Conservation (phyloP, 2,797 vertebrate species). For the Antrozous pallidus region DNA sequence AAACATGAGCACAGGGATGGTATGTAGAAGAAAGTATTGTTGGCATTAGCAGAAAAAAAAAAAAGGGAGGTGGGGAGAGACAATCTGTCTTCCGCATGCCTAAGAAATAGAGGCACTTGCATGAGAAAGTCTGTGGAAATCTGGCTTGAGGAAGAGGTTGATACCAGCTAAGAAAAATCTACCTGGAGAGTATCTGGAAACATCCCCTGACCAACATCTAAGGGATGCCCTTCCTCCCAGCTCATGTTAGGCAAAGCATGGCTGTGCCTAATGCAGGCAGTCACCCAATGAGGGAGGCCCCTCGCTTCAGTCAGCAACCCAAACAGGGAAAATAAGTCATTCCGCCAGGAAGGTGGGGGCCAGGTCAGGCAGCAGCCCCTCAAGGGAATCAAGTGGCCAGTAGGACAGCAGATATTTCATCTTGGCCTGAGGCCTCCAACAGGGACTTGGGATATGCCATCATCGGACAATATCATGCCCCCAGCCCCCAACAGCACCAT, state of each 20-base stretch:
- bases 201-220: neutral
- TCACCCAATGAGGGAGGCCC: neutral
- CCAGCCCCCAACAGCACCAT: neutral
- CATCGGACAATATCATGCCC: neutral
- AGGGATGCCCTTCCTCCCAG: neutral
- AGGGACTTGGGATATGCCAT: neutral
- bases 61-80: neutral
- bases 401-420: neutral
- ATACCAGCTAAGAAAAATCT: neutral
- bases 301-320: neutral
- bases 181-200: neutral
- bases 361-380: neutral
- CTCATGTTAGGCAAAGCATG: neutral
- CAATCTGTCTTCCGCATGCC: neutral
- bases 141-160: neutral
- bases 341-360: neutral
- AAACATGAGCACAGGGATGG: neutral
- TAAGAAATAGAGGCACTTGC: neutral
- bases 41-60: neutral
- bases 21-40: neutral
- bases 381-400: neutral
- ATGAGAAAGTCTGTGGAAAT: neutral
- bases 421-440: neutral
- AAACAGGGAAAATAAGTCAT: neutral
- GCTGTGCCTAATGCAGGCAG: rapidly evolving